phyloP scores from a whole-genome alignment of 2,113 vertebrate species.

The Eptesicus fuscus region DNA sequence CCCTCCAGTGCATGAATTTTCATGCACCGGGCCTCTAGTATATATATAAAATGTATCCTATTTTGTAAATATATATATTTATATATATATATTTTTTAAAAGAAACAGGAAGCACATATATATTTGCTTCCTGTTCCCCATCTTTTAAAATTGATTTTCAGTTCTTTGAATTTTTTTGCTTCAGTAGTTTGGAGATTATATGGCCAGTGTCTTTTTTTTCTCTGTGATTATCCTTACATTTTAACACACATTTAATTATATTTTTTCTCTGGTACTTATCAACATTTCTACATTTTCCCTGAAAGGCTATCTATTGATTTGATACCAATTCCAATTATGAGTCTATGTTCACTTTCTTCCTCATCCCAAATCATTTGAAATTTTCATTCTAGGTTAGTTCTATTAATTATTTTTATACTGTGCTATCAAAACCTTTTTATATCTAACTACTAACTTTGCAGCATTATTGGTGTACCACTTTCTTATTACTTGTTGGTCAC shows the following conservation, averaged over 20 bases:
- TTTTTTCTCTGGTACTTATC: neutral
- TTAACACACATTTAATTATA: neutral
- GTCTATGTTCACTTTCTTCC: neutral
- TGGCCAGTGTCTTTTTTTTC: neutral
- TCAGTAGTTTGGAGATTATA: neutral
- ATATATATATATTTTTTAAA: no score
- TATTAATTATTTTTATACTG: neutral
- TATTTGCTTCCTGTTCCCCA: neutral
- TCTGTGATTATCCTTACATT: neutral
- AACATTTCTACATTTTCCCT: neutral
- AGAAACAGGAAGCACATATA: no score
- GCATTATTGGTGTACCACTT: neutral
- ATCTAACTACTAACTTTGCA: neutral
- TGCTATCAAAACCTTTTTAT: neutral
- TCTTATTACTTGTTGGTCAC: neutral
- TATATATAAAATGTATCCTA: neutral
- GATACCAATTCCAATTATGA: neutral
- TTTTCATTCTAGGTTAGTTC: neutral
- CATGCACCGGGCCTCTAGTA: no score
- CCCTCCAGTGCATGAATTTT: no score
- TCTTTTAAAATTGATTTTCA: neutral
- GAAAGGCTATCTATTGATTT: neutral
- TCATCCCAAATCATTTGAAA: neutral
- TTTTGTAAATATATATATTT: neutral
- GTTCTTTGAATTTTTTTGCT: neutral